phyloP scores from a whole-genome alignment of 2,113 vertebrate genomes.

The Jacana jacana region DNA sequence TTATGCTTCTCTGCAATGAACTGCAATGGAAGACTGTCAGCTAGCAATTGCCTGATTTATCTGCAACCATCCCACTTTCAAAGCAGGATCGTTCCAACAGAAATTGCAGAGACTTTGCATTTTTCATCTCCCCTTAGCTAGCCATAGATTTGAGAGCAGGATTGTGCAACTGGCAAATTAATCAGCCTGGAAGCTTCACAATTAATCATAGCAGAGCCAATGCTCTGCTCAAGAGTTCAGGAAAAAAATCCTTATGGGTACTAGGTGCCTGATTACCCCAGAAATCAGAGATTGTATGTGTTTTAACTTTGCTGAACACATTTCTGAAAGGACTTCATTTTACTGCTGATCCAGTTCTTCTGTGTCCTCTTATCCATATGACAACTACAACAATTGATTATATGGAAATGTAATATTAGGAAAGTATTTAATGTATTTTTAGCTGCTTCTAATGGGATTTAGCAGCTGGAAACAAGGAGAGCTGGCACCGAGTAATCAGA shows the following conservation, averaged over 20 bases:
- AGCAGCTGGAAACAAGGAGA: constrained; percentile 48
- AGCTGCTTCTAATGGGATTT: constrained; percentile 46
- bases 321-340: not conserved
- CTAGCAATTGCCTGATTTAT: not conserved
- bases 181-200: not conserved
- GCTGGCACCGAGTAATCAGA: constrained; percentile 1
- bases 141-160: not conserved
- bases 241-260: not conserved
- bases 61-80: not conserved
- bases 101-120: not conserved
- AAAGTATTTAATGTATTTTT: constrained; percentile 42
- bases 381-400: constrained; percentile 31
- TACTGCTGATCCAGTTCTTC: not conserved
- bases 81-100: not conserved
- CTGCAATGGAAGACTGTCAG: not conserved
- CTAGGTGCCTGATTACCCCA: constrained; percentile 8
- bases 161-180: not conserved
- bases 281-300: not conserved
- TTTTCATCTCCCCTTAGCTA: not conserved
- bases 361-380: not conserved
- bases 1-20: not conserved
- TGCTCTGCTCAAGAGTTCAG: not conserved
- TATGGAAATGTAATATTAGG: not conserved
- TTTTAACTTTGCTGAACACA: not conserved
- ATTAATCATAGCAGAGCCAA: constrained; percentile 5